Evolutionary conservation across 2,888 invertebrate genomes (phyloP), one percentile per base, ranked within the genome.

Genomic region (Rhamphomyia laevipes): DNA sequence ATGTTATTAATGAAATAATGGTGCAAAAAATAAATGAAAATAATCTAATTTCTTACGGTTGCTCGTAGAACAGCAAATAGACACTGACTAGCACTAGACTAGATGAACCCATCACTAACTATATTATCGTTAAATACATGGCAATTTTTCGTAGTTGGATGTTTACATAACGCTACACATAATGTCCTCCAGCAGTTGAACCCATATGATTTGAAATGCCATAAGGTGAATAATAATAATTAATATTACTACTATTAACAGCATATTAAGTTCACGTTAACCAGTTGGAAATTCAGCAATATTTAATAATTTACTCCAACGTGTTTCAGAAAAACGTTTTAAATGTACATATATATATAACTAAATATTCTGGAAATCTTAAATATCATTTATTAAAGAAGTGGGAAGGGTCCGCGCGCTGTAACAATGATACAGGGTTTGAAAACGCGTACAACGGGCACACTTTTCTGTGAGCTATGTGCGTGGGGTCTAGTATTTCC

Each of bases 111-210:
- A n/a, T n/a, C n/a, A n/a, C n/a, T n/a, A n/a, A n/a, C n/a, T n/a
- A 86, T 80, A 49, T 88, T 87, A 73, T 95, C 95, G 69, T 95
- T 94, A 70, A 91, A 95, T 66, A 88, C 86, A 69, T 91, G 85
- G 95, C 95, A 95, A 55, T 87, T 82, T 49, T 80, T 81, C 15
- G 80, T 81, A 71, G 84, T 84, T 0, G 93, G 91, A 67, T 95
- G 92, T 66, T 87, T 86, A 74, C 93, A 92, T 68, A 90, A 86
- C 53, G 94, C 93, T 43, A n/a, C n/a, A 93, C 94, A 73, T 96
- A 96, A 73, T 96, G 95, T 6, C 95, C 95, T 11, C 91, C 91
- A 68, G 89, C 87, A 2, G 92, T 87, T 27, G 92, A 92, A 73
- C 83, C 83, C 59, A 85, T 89, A 72, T 95, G 95, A 74, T 94